These are phyloP conservation scores for Delichon dasypus DNA, from an alignment of 2,797 vertebrate species.

Conservation along the genomic window DNA sequence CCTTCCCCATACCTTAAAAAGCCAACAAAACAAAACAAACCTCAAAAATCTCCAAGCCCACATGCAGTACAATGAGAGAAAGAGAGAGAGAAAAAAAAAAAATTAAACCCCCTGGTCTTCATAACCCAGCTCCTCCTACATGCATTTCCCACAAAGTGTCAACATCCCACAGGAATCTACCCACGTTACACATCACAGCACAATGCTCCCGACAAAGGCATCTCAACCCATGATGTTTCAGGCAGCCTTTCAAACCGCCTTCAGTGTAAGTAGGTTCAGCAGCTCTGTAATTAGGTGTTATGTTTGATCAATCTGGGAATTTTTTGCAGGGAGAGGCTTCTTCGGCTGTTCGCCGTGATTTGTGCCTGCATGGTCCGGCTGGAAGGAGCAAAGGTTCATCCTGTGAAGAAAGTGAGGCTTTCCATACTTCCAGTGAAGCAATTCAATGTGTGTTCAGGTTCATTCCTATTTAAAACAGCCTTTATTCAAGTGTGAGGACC, in stretches of 20 bases:
- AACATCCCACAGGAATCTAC: slow-evolving; percentile 73
- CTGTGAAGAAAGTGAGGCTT: background rate
- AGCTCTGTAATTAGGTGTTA: slow-evolving; percentile 69
- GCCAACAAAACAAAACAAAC: background rate
- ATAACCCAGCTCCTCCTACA: slow-evolving; percentile 67
- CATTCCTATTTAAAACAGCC: background rate
- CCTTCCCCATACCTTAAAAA: slow-evolving; percentile 38
- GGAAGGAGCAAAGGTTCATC: background rate
- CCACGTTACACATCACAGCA: slow-evolving; percentile 69
- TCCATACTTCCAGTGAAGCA: background rate
- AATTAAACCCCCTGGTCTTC: slow-evolving; percentile 37
- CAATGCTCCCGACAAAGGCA: slow-evolving; percentile 70
- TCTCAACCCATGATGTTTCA: slow-evolving; percentile 61
- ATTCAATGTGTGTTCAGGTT: background rate
- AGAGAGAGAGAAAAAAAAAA: background rate
- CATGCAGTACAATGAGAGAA: slow-evolving; percentile 20
- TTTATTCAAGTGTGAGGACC: background rate
- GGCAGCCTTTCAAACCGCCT: slow-evolving; percentile 63
- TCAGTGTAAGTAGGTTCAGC: slow-evolving; percentile 54
- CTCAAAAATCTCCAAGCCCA: background rate
- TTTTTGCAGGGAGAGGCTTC: slow-evolving; percentile 23
- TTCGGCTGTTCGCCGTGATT: background rate
- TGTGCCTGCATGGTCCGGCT: background rate
- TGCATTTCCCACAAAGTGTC: slow-evolving; percentile 72
- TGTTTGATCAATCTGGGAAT: slow-evolving; percentile 42